These are phyloP conservation scores for Brachionus manjavacas DNA, from an alignment of 1,140 invertebrate species.

Conservation along the genomic window DNA sequence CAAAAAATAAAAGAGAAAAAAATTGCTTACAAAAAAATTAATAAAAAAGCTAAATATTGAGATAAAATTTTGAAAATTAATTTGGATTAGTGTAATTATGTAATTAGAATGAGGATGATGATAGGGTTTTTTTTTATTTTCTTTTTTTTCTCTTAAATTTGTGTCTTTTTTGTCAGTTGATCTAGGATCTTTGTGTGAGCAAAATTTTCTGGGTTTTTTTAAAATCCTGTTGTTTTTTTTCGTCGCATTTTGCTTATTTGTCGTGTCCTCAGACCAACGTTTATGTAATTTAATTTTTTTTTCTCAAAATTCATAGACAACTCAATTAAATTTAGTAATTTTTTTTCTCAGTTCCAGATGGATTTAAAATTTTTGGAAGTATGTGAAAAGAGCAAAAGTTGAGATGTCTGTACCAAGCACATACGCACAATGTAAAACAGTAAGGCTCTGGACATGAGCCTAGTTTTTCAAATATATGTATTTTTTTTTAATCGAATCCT, in stretches of 20 bases:
- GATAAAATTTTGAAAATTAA: constrained; percentile 33
- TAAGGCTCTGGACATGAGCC: background rate
- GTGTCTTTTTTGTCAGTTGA: constrained; percentile 11
- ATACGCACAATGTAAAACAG: background rate
- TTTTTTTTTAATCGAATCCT: constrained; percentile 16
- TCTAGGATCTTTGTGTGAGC: background rate
- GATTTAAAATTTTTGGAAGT: constrained; percentile 27
- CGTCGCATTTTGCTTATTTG: background rate
- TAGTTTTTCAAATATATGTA: background rate
- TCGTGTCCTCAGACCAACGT: background rate
- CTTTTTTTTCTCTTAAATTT: background rate
- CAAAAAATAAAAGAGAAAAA: constrained; percentile 21
- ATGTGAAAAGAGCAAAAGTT: background rate
- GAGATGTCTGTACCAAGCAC: background rate
- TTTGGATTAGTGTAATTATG: background rate
- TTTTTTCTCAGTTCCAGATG: background rate
- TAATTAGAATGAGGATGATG: background rate
- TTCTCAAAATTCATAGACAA: constrained; percentile 22
- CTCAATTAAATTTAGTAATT: constrained; percentile 39
- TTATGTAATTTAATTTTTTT: constrained; percentile 27
- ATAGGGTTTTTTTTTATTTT: background rate
- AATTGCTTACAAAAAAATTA: background rate
- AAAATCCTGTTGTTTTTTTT: constrained; percentile 39
- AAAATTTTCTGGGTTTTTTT: constrained; percentile 12
- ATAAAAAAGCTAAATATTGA: constrained; percentile 34